Conservation (phyloP, 2,888 invertebrate genomes). For the Pachycephus smyrnensis region DNA sequence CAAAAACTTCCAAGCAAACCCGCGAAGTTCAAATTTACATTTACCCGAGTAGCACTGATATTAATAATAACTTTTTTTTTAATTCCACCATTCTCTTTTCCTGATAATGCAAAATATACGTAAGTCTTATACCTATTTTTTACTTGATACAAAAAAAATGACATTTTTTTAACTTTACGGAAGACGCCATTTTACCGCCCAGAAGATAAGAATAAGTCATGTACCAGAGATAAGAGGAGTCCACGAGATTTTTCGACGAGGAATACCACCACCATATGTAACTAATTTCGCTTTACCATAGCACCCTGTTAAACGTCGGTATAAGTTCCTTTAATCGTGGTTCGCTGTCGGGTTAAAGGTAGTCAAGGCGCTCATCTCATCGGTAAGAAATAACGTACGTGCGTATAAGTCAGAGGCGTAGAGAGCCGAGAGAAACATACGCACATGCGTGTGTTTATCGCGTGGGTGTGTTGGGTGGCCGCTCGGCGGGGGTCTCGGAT, state of each 20-base stretch:
- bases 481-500: constrained; percentile 55
- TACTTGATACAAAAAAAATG: background rate
- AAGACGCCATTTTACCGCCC: background rate
- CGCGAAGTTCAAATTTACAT: background rate
- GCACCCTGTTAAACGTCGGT: constrained; percentile 5
- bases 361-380: constrained; percentile 6
- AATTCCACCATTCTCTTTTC: background rate
- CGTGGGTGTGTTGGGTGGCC: constrained; percentile 46
- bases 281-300: background rate
- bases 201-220: background rate
- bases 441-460: constrained; percentile 44
- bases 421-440: constrained; percentile 26
- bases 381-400: constrained; percentile 2
- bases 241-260: background rate
- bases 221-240: background rate
- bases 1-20: background rate
- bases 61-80: background rate
- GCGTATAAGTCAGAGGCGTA: background rate
- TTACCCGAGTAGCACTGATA: background rate
- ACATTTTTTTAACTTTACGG: background rate
- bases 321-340: constrained; percentile 5
- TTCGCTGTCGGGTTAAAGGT: constrained; percentile 1
- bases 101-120: background rate
- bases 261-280: background rate
- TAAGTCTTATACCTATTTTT: background rate